Percentiles rank a stretch among this genome's conserved stretches.
phyloP scores from a whole-genome alignment of 2,113 vertebrate species.

The Malurus melanocephalus region DNA sequence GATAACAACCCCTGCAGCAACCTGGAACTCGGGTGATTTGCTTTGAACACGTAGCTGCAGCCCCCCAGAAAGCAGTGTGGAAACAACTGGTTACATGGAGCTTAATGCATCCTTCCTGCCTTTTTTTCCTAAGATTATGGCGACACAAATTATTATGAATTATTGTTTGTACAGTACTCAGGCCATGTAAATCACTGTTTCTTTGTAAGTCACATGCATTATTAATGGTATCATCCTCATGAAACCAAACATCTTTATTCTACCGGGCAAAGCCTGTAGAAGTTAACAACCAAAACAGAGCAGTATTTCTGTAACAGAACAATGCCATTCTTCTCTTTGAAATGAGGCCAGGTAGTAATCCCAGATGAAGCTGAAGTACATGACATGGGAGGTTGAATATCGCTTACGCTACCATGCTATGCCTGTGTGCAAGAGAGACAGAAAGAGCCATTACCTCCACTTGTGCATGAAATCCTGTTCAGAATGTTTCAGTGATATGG shows the following conservation, averaged over 20 bases:
- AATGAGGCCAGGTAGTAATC: conserved; percentile 22
- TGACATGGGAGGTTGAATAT: conserved; percentile 10
- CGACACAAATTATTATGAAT: background rate
- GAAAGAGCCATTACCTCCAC: conserved; percentile 10
- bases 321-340: background rate
- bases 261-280: background rate
- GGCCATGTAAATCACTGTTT: background rate
- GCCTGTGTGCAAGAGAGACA: background rate
- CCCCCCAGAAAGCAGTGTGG: background rate
- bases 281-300: background rate
- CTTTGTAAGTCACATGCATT: background rate
- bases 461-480: conserved; percentile 47
- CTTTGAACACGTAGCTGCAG: background rate
- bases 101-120: background rate
- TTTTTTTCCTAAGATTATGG: background rate
- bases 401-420: background rate
- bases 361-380: conserved; percentile 4
- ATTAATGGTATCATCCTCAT: background rate
- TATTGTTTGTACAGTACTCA: background rate
- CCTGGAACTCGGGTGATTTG: background rate
- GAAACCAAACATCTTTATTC: conserved; percentile 16
- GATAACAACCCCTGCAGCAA: background rate
- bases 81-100: background rate
- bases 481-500: background rate
- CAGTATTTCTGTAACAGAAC: background rate